These are phyloP conservation scores for Fregetta grallaria DNA, from an alignment of 2,113 vertebrate genomes.

Conservation along the genomic window DNA sequence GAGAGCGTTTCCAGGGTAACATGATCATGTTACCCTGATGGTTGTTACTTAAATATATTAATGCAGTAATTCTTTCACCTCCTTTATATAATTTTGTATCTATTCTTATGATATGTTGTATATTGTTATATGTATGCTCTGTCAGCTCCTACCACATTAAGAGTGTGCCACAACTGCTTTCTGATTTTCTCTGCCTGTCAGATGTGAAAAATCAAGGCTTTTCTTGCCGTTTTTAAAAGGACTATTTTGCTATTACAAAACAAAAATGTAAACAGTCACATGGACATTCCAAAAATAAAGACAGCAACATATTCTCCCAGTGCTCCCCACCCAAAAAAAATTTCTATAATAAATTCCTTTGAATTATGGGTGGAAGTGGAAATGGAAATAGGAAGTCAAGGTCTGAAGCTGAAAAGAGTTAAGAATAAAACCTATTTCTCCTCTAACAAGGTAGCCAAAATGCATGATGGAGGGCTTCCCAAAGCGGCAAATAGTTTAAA, in stretches of 20 bases:
- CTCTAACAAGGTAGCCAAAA: background rate
- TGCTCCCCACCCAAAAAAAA: background rate
- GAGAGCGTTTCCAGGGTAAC: background rate
- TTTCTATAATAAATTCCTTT: background rate
- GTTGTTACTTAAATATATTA: background rate
- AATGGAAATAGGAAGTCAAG: background rate
- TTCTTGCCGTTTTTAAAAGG: background rate
- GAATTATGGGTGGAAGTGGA: background rate
- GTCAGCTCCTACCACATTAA: background rate
- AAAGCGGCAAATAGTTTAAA: background rate
- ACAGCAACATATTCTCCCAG: background rate
- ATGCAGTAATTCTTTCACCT: background rate
- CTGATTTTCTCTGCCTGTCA: background rate
- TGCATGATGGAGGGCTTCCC: background rate
- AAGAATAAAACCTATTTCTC: background rate
- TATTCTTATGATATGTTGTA: background rate
- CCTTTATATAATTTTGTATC: background rate
- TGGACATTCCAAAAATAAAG: background rate
- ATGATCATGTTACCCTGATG: too few species aligned
- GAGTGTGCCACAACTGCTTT: background rate
- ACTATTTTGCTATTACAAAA: background rate
- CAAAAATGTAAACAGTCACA: background rate
- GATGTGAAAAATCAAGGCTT: background rate
- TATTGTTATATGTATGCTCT: background rate
- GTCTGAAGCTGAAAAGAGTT: background rate